Conservation (phyloP, 2,113 vertebrate genomes). For the Cardinalis cardinalis region DNA sequence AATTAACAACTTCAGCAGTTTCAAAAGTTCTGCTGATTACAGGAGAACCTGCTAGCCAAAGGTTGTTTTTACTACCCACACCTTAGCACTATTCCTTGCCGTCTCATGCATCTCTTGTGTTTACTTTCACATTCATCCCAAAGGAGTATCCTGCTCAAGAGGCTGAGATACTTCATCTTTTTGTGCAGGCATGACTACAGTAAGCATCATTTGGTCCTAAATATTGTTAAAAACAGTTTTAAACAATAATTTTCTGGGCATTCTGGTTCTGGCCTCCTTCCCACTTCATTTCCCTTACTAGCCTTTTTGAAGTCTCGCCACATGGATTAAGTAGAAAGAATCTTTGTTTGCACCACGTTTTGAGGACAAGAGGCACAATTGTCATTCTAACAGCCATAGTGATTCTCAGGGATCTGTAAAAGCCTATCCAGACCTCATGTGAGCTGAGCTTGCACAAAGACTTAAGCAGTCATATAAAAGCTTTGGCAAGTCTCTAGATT, state of each 20-base stretch:
- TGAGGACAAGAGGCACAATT: neutral
- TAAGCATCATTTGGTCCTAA: neutral
- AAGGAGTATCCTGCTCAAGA: neutral
- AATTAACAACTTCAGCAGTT: neutral
- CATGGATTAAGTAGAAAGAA: neutral
- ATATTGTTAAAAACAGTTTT: neutral
- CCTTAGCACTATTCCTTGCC: neutral
- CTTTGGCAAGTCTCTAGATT: neutral
- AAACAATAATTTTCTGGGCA: neutral
- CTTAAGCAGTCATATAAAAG: neutral
- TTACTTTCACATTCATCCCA: neutral
- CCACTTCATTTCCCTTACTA: neutral
- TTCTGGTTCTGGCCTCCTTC: neutral
- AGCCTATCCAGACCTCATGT: neutral
- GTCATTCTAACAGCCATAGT: neutral
- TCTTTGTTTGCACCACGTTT: neutral
- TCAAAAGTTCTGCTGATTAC: neutral
- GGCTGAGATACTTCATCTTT: neutral
- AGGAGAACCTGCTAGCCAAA: neutral
- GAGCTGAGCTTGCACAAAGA: neutral
- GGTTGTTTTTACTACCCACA: neutral
- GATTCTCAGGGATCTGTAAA: neutral
- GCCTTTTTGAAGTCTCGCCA: neutral
- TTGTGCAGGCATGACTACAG: neutral
- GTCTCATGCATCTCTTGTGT: neutral